These are phyloP conservation scores for Delia radicum DNA, from an alignment of 1,140 invertebrate genomes.

Conservation along the genomic window DNA sequence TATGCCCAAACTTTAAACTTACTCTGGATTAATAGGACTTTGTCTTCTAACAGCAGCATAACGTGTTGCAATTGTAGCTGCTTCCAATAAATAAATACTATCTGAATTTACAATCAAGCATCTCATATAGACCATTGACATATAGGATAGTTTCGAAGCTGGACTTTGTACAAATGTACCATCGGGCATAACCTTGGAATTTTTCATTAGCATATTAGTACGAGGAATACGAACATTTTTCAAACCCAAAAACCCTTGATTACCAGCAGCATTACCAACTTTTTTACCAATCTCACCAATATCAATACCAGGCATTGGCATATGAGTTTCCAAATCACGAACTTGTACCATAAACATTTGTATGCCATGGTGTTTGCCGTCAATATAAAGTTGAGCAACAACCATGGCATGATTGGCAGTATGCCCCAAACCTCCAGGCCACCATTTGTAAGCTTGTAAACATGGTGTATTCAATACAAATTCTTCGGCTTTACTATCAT, in stretches of 20 bases:
- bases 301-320: constrained; percentile 82
- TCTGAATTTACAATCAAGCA: constrained; percentile 75
- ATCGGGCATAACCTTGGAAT: constrained; percentile 80
- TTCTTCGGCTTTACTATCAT: constrained; percentile 80
- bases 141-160: constrained; percentile 85
- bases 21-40: constrained; percentile 80
- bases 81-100: constrained; percentile 69
- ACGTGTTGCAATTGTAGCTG: constrained; percentile 78
- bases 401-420: constrained; percentile 85
- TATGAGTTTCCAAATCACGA: constrained; percentile 82
- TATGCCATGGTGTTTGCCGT: constrained; percentile 80
- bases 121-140: constrained; percentile 91
- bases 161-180: constrained; percentile 86
- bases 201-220: constrained; percentile 90
- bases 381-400: constrained; percentile 84
- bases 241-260: constrained; percentile 89
- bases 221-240: constrained; percentile 84
- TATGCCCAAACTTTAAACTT: no score
- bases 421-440: constrained; percentile 91
- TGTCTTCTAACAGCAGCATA: constrained; percentile 88
- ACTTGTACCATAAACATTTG: constrained; percentile 92
- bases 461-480: constrained; percentile 88
- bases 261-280: constrained; percentile 83
- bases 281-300: constrained; percentile 94
- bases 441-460: constrained; percentile 90